Evolutionary conservation across 2,888 invertebrate species (phyloP).

Genomic region (Zelleria hepariella): DNA sequence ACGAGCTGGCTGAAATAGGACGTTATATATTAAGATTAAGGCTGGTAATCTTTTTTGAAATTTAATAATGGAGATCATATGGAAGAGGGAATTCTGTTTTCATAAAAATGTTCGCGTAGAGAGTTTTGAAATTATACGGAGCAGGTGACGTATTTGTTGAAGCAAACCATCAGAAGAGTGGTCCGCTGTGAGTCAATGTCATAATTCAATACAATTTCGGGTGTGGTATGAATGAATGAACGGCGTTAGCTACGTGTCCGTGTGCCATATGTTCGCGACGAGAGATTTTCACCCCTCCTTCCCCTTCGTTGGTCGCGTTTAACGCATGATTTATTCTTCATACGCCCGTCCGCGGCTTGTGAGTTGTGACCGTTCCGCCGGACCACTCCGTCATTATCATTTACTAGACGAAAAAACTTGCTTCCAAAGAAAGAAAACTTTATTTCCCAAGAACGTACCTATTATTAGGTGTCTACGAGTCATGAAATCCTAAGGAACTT

Average conservation of each 20-base stretch:
- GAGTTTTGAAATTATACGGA: background rate
- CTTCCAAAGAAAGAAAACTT: background rate
- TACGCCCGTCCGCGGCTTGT: background rate
- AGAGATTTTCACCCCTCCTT: conserved; percentile 40
- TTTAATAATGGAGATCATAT: conserved; percentile 50
- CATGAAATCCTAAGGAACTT: conserved; percentile 7
- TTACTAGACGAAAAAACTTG: background rate
- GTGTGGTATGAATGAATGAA: conserved; percentile 31
- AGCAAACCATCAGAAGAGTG: background rate
- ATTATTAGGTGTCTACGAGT: background rate
- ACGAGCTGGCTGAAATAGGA: conserved; percentile 40
- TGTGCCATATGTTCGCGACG: conserved; percentile 19
- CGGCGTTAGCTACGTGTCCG: background rate
- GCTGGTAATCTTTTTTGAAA: conserved; percentile 51
- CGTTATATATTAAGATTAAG: conserved; percentile 52
- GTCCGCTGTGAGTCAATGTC: background rate
- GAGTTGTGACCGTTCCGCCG: background rate
- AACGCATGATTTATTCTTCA: conserved; percentile 49
- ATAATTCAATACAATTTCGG: conserved; percentile 22
- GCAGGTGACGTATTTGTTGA: background rate
- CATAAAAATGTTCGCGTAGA: conserved; percentile 3
- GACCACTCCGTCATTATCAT: background rate
- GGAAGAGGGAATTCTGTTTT: conserved; percentile 33
- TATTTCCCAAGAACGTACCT: background rate
- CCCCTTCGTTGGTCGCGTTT: conserved; percentile 42